Evolutionary conservation across 2,797 vertebrate species (phyloP).

Genomic region (Sciaenops ocellatus): DNA sequence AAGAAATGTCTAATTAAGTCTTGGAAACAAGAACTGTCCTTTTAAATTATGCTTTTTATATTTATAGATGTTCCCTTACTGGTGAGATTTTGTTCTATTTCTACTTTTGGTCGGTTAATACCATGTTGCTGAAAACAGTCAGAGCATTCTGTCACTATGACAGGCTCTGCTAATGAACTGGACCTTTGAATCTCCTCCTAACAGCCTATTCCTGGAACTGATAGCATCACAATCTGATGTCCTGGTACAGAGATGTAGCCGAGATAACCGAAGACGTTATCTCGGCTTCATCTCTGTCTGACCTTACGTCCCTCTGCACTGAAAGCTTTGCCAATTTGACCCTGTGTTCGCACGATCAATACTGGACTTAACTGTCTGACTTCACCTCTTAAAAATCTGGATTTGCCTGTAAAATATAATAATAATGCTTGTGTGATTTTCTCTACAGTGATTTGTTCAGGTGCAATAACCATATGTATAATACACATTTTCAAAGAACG

Average conservation of each 20-base stretch:
- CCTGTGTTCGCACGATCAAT: slow-evolving; percentile 49
- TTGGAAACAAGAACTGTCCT: slow-evolving; percentile 6
- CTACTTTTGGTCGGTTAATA: slow-evolving; percentile 38
- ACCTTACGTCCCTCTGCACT: slow-evolving; percentile 58
- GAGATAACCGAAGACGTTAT: slow-evolving; percentile 41
- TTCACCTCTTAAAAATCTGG: slow-evolving; percentile 28
- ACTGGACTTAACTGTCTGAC: slow-evolving; percentile 38
- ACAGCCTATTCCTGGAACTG: slow-evolving; percentile 70
- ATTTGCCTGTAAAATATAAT: slow-evolving; percentile 34
- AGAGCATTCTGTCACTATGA: slow-evolving; percentile 56
- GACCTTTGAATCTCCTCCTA: slow-evolving; percentile 65
- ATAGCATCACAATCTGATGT: slow-evolving; percentile 65
- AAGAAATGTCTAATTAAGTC: slow-evolving; percentile 8
- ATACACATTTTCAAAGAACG: no score
- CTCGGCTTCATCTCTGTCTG: slow-evolving; percentile 48
- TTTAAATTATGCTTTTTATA: slow-evolving; percentile 4
- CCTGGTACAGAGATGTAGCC: slow-evolving; percentile 60
- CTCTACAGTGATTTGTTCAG: neutral
- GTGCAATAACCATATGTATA: neutral
- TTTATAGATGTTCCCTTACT: slow-evolving; percentile 23
- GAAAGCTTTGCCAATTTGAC: slow-evolving; percentile 55
- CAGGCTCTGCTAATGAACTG: slow-evolving; percentile 69
- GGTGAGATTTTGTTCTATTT: slow-evolving; percentile 41
- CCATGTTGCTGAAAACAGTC: slow-evolving; percentile 40
- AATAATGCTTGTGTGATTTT: neutral